phyloP scores from a whole-genome alignment of 2,888 invertebrate species.

The Cactoblastis cactorum region DNA sequence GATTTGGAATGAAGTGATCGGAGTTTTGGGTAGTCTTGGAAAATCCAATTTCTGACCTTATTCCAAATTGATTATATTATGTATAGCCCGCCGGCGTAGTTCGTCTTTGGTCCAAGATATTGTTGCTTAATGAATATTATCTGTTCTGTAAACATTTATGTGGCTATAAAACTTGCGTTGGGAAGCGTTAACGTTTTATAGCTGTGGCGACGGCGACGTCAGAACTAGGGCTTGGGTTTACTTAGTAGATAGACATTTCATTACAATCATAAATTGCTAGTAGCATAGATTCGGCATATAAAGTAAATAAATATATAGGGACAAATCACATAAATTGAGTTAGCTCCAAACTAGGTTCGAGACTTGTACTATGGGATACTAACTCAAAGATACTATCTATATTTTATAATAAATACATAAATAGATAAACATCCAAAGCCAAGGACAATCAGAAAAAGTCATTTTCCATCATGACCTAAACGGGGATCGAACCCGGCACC shows the following conservation, averaged over 20 bases:
- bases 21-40: too few species aligned
- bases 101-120: neutral
- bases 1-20: too few species aligned
- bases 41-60: too few species aligned
- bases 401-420: too few species aligned
- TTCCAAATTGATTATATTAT: neutral
- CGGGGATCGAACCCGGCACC: too few species aligned
- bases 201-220: neutral
- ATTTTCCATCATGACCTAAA: too few species aligned
- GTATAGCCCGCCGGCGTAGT: neutral
- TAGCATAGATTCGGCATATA: neutral
- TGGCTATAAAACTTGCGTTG: neutral
- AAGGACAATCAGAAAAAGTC: too few species aligned
- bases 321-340: neutral
- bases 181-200: conserved; percentile 1
- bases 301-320: neutral
- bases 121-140: conserved; percentile 4
- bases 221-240: neutral
- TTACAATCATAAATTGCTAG: neutral
- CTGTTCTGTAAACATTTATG: conserved; percentile 2
- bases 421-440: too few species aligned
- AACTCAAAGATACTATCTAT: too few species aligned
- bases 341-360: neutral
- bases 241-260: neutral
- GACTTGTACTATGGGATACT: neutral